Conservation (phyloP, 2,113 vertebrate genomes). For the chimpanzee (Pan troglodytes) region NHGRI_mPanTro3-v2.1_pri NC_072410.2:111172501-111173000, state of each 20-base stretch:
- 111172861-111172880: neutral
- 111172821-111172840: accelerated
- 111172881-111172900: accelerated
- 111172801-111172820: neutral
- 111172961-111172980: neutral
- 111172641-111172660: neutral
- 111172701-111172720: neutral
- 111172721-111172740: neutral
- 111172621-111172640: neutral
- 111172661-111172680: neutral
- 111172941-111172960: neutral
- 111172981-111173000: neutral
- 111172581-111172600: accelerated
- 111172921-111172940: neutral
- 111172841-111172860: neutral
- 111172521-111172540: neutral
- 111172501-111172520: neutral
- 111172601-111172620: neutral
- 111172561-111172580: neutral
- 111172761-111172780: accelerated
- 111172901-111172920: neutral
- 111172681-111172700: neutral
- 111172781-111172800: neutral
- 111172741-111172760: neutral
- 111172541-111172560: neutral